Evolutionary conservation across 2,888 invertebrate species (phyloP), one percentile per base, ranked within the genome.

Genomic region (Archaeoteleia sp.): DNA sequence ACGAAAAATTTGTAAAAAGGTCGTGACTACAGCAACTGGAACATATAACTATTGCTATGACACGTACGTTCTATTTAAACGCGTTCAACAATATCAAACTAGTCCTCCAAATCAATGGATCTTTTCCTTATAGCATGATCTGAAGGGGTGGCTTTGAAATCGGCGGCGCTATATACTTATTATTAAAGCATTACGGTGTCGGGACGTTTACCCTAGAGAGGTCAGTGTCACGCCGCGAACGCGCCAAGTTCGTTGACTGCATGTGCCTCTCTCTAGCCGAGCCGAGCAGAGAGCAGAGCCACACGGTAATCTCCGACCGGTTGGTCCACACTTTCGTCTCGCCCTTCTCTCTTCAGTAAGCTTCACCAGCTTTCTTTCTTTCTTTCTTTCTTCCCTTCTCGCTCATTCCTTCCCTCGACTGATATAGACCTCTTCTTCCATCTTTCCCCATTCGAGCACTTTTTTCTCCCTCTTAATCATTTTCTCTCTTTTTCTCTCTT

Each of bases 141-240:
- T 4, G 10, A 30, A 25, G 53, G 61, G 61, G 61, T 62, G 48
- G 49, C 29, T 54, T 53, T 53, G 42, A 48, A 48, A 48, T 35
- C 48, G 35, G 48, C 42, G 48, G 40, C 23, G 48, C 48, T 29
- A 54, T 29, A 15, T 27, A 35, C 43, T 42, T 53, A 61, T 45
- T 67, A 57, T 53, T 53, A 29, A 32, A 39, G 54, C 55, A 51
- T 71, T 65, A 65, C 53, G 46, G 58, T 51, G 62, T 68, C 73
- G 77, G 75, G 76, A 75, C 79, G 73, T 78, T 78, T 78, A 79
- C 77, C 77, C 78, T 78, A 74, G 74, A 72, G 78, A 77, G 78
- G 78, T 78, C 78, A 79, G 78, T 79, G 78, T 79, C 78, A 76
- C 76, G 77, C 71, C 67, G 71, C 70, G 74, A 74, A 72, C 74